A percentile compares a stretch with the other conserved stretches of the same genome.
phyloP scores from a whole-genome alignment of 2,888 invertebrate species.

The Apamea anceps region DNA sequence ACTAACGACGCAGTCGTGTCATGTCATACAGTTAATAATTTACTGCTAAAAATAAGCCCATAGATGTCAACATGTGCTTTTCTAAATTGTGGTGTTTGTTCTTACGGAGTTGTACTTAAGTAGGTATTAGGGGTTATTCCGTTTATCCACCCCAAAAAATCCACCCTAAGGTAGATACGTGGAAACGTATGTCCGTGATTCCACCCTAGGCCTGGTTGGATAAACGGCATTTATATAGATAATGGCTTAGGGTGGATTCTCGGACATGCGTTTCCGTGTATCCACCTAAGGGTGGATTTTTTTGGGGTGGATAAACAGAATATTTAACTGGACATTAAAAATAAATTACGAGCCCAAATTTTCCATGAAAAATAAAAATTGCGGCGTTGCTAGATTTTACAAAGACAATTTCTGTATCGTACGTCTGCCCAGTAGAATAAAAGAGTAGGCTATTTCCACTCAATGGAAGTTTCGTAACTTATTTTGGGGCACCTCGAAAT shows the following conservation, averaged over 20 bases:
- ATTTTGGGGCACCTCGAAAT: constrained; percentile 28
- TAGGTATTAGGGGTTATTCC: background rate
- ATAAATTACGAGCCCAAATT: background rate
- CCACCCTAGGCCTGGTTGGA: too few species aligned
- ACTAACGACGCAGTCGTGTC: background rate
- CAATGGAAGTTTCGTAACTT: constrained; percentile 13
- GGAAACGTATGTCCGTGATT: too few species aligned
- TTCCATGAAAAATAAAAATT: background rate
- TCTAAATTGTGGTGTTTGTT: background rate
- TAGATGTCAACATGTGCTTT: background rate
- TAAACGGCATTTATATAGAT: too few species aligned
- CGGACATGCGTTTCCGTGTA: too few species aligned
- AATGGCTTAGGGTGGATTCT: too few species aligned
- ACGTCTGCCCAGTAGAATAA: background rate
- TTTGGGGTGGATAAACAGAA: too few species aligned
- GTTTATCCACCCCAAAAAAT: too few species aligned
- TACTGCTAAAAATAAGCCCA: too few species aligned
- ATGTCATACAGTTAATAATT: background rate
- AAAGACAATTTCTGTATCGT: background rate
- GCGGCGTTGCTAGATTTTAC: background rate
- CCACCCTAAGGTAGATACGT: too few species aligned
- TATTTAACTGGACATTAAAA: background rate
- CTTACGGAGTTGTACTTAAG: background rate
- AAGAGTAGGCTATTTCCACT: constrained; percentile 23
- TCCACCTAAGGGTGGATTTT: too few species aligned